phyloP scores from a whole-genome alignment of 92 coral and sea anemone species.

The Heliopora coerulea region DNA sequence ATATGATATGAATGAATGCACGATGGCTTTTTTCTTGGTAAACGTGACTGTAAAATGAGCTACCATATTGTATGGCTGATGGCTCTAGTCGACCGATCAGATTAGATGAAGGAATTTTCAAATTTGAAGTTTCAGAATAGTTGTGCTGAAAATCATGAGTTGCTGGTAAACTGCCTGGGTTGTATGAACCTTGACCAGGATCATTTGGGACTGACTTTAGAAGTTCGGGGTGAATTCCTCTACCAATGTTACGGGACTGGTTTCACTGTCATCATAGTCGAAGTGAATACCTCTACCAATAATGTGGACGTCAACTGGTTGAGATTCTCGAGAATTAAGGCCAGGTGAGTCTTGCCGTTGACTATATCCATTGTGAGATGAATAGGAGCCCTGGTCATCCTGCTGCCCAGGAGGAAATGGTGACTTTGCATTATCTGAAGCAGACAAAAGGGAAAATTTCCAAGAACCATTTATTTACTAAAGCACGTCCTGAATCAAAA shows the following conservation, averaged over 20 bases:
- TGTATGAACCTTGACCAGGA: neutral
- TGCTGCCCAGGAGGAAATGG: constrained; percentile 15
- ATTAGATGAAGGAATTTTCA: too few relatives aligned
- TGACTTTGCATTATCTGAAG: constrained; percentile 1
- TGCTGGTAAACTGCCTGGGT: too few relatives aligned
- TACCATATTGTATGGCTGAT: too few relatives aligned
- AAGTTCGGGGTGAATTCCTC: neutral
- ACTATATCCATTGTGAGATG: neutral
- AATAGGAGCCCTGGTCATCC: neutral
- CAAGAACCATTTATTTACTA: too few relatives aligned
- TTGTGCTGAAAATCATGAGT: too few relatives aligned
- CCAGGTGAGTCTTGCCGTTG: neutral
- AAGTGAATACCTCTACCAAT: constrained; percentile 31
- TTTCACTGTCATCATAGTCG: neutral
- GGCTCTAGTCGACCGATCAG: too few relatives aligned
- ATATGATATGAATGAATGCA: too few relatives aligned
- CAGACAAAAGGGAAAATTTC: neutral
- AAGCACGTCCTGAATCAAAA: too few relatives aligned
- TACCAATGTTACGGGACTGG: neutral
- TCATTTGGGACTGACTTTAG: neutral
- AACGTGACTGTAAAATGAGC: too few relatives aligned
- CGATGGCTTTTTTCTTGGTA: too few relatives aligned
- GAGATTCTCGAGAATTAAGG: neutral
- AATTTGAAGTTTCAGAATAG: too few relatives aligned
- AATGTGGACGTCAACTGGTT: neutral